Percentiles rank a stretch among this genome's conserved stretches.
Conservation (phyloP, 2,888 invertebrate genomes). For the Halocaridina rubra region DNA sequence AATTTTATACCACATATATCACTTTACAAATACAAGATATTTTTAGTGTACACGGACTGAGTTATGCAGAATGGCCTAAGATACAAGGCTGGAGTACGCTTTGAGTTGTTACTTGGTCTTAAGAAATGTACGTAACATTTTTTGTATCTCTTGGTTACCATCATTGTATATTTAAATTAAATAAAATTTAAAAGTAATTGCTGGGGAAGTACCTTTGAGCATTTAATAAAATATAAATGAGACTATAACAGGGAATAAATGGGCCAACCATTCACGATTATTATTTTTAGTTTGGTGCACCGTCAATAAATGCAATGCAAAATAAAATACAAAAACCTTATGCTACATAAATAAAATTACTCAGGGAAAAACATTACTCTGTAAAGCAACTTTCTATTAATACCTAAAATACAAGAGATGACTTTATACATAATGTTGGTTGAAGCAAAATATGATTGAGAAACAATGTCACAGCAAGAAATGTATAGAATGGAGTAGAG, state of each 20-base stretch:
- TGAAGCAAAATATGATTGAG: slow-evolving; percentile 34
- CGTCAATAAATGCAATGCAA: slow-evolving; percentile 51
- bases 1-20: slow-evolving; percentile 58
- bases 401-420: slow-evolving; percentile 54
- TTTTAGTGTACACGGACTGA: slow-evolving; percentile 44
- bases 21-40: slow-evolving; percentile 49
- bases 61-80: slow-evolving; percentile 40
- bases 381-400: slow-evolving; percentile 38
- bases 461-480: slow-evolving; percentile 34
- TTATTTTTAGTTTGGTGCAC: slow-evolving; percentile 35
- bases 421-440: slow-evolving; percentile 54
- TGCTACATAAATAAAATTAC: slow-evolving; percentile 56
- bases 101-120: neutral
- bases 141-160: neutral
- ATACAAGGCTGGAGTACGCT: slow-evolving; percentile 23
- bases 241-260: slow-evolving; percentile 18
- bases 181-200: slow-evolving; percentile 23
- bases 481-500: slow-evolving; percentile 45
- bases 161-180: neutral
- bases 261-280: slow-evolving; percentile 23
- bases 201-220: slow-evolving; percentile 41
- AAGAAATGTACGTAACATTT: slow-evolving; percentile 10
- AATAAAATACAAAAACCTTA: slow-evolving; percentile 48
- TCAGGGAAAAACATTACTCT: slow-evolving; percentile 48
- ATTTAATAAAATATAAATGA: slow-evolving; percentile 48